Evolutionary conservation across 2,888 invertebrate species (phyloP), one percentile per base, ranked within the genome.

Genomic region (Callyntrura sp.): DNA sequence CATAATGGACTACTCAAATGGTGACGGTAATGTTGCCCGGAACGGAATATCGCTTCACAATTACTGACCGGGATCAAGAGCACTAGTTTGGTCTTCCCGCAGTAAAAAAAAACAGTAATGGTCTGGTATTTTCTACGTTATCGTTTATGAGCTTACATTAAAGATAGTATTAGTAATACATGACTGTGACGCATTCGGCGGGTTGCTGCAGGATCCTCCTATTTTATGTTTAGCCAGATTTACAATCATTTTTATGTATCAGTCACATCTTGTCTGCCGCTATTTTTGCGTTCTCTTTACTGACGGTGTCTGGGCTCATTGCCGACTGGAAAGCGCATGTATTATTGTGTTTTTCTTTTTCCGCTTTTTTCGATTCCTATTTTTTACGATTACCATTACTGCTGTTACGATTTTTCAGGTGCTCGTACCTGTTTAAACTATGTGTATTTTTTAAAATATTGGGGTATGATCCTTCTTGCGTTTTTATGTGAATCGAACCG

Each of bases 181-280:
- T 51, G 51, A 51, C 1, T 51, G 35, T 35, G 51, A 8, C 12
- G 51, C n/a, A 51, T 57, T 57, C 2, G n/a, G 43, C 14, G 0
- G 6, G 35, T 45, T 48, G 28, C 17, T 20, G 20, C 23, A n/a
- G 73, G 88, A 76, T 83, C 88, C 88, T 83, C 88, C 88, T 88
- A 88, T 88, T 88, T 82, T 73, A 76, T 88, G 88, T 88, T 87
- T 57, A 23, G 70, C 17, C 73, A 60, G 79, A 79, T 78, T 78
- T 87, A 81, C 81, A 23, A 79, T 81, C 81, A 43, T 62, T 62
- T 62, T 62, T 62, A 62, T 62, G 62, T 14, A 62, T 62, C 62
- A 62, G 3, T 35, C 8, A 60, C 8, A 1, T 60, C 17, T 68
- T 68, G 68, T 68, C 55, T 78, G 55, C 55, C 25, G 78, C 51